Conservation (phyloP, 2,113 vertebrate genomes). For the Vulpes ferrilata region DNA sequence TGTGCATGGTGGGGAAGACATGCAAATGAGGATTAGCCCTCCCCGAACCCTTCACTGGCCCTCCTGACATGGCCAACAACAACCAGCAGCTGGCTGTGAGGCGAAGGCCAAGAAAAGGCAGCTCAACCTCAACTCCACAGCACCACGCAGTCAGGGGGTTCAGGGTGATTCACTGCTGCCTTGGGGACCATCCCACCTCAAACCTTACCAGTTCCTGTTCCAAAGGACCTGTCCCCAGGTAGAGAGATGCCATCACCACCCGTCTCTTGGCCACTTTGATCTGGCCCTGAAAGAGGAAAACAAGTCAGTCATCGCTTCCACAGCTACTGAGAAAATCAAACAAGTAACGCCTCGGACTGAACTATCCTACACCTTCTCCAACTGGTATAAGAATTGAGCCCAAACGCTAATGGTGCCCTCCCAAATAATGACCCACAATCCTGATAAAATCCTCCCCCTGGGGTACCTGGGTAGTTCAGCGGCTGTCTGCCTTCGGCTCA, state of each 20-base stretch:
- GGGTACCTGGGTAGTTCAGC: not conserved
- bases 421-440: not conserved
- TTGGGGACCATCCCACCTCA: not conserved
- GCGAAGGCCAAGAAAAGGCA: not conserved
- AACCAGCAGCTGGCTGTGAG: not conserved
- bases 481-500: not conserved
- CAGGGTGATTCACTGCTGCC: fast-evolving
- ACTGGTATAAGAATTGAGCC: too few relatives aligned
- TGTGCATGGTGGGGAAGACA: not conserved
- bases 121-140: fast-evolving
- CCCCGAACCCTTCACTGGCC: not conserved
- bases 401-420: not conserved
- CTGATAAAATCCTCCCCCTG: not conserved
- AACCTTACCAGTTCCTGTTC: conserved; percentile 96
- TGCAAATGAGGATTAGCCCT: not conserved
- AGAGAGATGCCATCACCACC: conserved; percentile 97
- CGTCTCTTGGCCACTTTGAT: conserved; percentile 93
- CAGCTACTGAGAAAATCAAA: not conserved
- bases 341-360: fast-evolving
- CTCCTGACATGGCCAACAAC: not conserved
- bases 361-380: not conserved
- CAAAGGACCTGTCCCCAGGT: conserved; percentile 95
- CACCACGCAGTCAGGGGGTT: fast-evolving
- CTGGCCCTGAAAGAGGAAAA: conserved; percentile 88
- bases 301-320: not conserved